Conservation (phyloP, 2,888 invertebrate species). For the Azorinus chamasolen region DNA sequence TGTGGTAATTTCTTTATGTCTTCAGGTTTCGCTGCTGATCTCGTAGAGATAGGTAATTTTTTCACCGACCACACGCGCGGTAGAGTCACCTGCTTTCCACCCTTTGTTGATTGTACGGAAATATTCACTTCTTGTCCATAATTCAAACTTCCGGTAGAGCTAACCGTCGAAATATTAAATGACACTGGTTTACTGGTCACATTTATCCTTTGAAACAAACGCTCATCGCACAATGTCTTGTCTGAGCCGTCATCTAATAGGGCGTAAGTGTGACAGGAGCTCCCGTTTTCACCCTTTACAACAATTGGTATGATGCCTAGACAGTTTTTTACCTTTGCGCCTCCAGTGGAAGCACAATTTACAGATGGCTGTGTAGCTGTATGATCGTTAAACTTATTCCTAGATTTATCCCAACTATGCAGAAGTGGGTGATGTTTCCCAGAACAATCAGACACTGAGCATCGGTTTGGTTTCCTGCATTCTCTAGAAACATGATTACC, state of each 20-base stretch:
- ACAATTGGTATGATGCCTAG: no score
- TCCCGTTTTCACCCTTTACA: no score
- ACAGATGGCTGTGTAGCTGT: no score
- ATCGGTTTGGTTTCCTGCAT: no score
- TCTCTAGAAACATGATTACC: no score
- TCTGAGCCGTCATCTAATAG: neutral
- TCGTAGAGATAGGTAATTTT: conserved; percentile 21
- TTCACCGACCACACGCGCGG: conserved; percentile 33
- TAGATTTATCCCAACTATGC: no score
- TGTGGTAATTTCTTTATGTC: conserved; percentile 15
- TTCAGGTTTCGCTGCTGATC: conserved; percentile 8
- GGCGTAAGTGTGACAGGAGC: neutral
- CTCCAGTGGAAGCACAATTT: no score
- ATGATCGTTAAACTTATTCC: no score
- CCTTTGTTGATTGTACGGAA: neutral
- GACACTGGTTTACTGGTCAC: conserved; percentile 14
- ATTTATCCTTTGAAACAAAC: conserved; percentile 10
- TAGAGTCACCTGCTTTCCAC: no score
- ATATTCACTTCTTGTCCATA: conserved; percentile 15
- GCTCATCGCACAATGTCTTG: conserved; percentile 14
- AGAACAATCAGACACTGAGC: no score
- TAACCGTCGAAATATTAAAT: conserved; percentile 18
- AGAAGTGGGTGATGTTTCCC: no score
- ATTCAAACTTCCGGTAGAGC: conserved; percentile 1
- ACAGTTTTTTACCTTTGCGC: no score